Conservation (phyloP, 2,888 invertebrate species). For the Dysmachus trigonus region DNA sequence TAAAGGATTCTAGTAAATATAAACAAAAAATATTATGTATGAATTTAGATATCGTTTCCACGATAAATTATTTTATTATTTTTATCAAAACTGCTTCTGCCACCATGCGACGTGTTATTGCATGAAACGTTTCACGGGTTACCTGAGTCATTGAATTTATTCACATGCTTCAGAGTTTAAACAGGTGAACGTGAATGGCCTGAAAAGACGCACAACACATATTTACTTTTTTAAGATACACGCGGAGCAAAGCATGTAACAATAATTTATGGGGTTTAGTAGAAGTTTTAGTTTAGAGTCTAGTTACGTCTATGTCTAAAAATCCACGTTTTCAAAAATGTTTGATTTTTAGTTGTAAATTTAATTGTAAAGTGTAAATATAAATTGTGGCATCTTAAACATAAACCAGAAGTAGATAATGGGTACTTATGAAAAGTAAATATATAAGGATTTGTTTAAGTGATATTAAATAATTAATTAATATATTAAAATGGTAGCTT, state of each 20-base stretch:
- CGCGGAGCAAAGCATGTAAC: neutral
- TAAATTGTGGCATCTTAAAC: too few species aligned
- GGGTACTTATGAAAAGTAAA: too few species aligned
- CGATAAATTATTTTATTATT: neutral
- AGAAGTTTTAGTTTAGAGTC: neutral
- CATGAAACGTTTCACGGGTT: neutral
- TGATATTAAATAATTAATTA: too few species aligned
- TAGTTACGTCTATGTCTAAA: neutral
- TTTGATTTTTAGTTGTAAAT: neutral
- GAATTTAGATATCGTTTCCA: neutral
- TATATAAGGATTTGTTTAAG: too few species aligned
- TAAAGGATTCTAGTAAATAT: neutral
- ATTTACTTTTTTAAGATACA: neutral
- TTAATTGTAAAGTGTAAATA: neutral
- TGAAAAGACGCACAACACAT: neutral
- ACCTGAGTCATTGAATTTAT: neutral
- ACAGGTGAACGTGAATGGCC: neutral
- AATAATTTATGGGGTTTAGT: neutral
- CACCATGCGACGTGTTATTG: neutral
- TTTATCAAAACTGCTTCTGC: neutral
- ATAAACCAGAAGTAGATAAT: too few species aligned
- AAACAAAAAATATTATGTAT: neutral
- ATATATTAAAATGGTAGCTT: too few species aligned
- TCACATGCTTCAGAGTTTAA: neutral
- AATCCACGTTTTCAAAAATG: neutral